These are phyloP conservation scores for Sarotherodon lohbergeri DNA, from an alignment of 2,113 vertebrate genomes.

Conservation along the genomic window DNA sequence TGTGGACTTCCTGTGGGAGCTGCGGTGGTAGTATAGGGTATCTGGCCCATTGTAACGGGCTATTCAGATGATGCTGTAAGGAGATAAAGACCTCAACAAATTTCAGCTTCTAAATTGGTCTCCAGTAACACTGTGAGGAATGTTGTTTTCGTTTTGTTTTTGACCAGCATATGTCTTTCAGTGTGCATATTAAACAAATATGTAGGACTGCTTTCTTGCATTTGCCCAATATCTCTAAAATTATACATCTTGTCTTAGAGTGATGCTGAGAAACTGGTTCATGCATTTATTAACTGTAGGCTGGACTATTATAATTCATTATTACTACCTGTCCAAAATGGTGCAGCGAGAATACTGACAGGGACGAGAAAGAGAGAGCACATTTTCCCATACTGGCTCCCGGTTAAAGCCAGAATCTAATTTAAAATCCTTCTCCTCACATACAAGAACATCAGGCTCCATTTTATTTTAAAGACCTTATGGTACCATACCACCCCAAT, in stretches of 20 bases:
- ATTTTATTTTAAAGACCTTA: background rate
- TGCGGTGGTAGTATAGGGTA: fast-evolving
- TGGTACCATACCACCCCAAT: background rate
- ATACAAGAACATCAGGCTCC: background rate
- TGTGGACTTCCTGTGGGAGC: background rate
- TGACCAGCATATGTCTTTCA: background rate
- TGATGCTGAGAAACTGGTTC: background rate
- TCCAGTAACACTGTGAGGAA: background rate
- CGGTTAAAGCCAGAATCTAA: background rate
- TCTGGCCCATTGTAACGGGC: background rate
- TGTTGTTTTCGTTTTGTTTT: fast-evolving
- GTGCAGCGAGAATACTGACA: background rate
- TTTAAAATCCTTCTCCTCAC: background rate
- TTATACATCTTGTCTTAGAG: background rate
- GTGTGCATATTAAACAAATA: background rate
- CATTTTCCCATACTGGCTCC: background rate
- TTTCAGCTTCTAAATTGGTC: background rate
- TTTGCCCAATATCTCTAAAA: background rate
- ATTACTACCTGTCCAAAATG: background rate
- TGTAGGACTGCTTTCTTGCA: background rate
- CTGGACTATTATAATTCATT: background rate
- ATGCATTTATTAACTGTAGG: background rate
- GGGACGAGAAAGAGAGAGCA: background rate
- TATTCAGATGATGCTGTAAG: background rate
- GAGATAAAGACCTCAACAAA: background rate